Evolutionary conservation across 2,797 vertebrate genomes (phyloP).

Genomic region (Ptychadena robeensis): DNA sequence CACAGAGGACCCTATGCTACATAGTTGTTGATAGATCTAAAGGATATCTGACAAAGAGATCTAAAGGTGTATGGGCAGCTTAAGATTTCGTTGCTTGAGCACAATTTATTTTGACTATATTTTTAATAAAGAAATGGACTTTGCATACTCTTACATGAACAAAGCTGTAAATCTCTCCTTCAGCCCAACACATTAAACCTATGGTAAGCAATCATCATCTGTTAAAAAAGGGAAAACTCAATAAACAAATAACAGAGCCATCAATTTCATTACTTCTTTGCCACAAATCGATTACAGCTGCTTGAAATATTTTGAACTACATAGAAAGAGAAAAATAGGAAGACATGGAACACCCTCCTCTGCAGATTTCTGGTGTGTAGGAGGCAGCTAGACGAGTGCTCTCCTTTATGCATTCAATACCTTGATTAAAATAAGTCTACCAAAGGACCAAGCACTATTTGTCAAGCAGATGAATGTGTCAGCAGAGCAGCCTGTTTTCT

Average conservation of each 20-base stretch:
- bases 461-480: slow-evolving; percentile 56
- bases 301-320: not conserved
- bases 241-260: not conserved
- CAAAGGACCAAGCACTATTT: slow-evolving; percentile 50
- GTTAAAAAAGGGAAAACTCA: not conserved
- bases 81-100: no score
- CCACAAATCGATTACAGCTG: slow-evolving; percentile 3
- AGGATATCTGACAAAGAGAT: no score
- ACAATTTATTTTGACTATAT: not conserved
- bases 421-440: slow-evolving; percentile 53
- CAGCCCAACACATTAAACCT: not conserved
- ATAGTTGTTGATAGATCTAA: no score
- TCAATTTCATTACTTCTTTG: slow-evolving; percentile 4
- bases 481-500: slow-evolving; percentile 6
- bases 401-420: slow-evolving; percentile 39
- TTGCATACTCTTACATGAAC: not conserved
- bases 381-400: slow-evolving; percentile 32
- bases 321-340: not conserved
- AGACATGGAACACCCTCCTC: slow-evolving; percentile 3
- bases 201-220: not conserved
- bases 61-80: no score
- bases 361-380: slow-evolving; percentile 33
- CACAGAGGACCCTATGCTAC: no score
- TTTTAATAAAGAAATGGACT: not conserved
- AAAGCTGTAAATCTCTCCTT: not conserved